Evolutionary conservation across 2,797 vertebrate species (phyloP).

Genomic region (Chloroceryle amazona): DNA sequence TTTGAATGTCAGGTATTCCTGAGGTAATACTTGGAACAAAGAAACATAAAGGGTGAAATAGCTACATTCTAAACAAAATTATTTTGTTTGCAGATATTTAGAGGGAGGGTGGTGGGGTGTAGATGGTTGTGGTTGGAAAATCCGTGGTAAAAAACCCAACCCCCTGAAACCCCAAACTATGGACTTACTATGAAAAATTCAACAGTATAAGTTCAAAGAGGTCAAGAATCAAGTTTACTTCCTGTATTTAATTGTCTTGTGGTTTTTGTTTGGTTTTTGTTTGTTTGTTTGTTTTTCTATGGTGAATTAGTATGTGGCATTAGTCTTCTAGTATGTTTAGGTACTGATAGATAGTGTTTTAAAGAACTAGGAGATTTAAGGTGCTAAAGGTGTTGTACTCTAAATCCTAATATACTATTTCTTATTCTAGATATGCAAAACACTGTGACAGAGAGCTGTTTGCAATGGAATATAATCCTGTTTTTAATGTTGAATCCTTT

Average conservation of each 20-base stretch:
- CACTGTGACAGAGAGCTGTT: neutral
- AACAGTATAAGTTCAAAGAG: neutral
- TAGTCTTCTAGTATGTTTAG: neutral
- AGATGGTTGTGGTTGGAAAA: neutral
- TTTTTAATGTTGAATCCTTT: neutral
- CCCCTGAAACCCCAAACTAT: accelerated
- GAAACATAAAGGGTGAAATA: neutral
- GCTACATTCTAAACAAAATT: neutral
- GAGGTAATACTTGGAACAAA: neutral
- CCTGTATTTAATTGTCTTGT: neutral
- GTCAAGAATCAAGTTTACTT: neutral
- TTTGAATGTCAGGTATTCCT: neutral
- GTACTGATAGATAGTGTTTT: neutral
- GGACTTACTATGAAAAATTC: neutral
- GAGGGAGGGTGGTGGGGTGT: no score
- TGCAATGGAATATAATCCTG: neutral
- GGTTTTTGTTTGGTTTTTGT: no score
- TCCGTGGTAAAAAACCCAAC: neutral
- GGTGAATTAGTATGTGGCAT: neutral
- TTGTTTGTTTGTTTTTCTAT: neutral
- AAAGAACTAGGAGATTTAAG: neutral
- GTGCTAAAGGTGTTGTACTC: neutral
- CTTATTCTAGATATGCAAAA: neutral
- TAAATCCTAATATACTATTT: neutral
- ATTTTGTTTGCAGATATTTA: neutral